Base-by-base conservation (phyloP, 53 echinoderm and acorn worm genomes). In the Antedon mediterranea region DNA sequence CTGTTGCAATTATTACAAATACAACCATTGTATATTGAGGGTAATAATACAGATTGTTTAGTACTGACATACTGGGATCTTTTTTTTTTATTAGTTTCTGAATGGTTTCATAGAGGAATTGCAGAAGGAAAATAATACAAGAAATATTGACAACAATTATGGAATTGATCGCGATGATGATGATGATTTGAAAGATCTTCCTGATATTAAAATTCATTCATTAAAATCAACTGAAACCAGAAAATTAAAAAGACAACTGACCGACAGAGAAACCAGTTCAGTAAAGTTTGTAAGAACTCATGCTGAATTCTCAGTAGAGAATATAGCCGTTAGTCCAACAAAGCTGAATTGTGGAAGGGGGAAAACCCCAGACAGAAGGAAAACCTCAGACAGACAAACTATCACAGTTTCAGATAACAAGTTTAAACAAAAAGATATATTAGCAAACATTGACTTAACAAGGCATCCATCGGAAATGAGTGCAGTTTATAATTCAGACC, bases 111-210 rank as follows among this genome's bases (percentile, higher is more conserved):
- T 34, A 8, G 77, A 77, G 29, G 77, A 77, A 23, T 75, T 33
- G 31, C 75, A 31, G 31, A 34, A 23, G 5, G 73, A 33, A 30
- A 13, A 32, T 20, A 18, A 3, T 14, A 31, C 71, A 28, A 3
- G 13, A 34, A 32, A 8, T 4, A 29, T 13, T 30, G 0, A 7
- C 23, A 30, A 73, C 3, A 32, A 73, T 28, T 30, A 73, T 73
- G 2, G 73, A 31, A 30, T 31, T 29, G 23, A 73, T 73, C 13
- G 31, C 27, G 43, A 73, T 84, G 73, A 73, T 73, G 79, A 84
- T 33, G 80, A 80, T 71, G 86, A 86, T 71, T 28, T 28, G 26
- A 74, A 78, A 26, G 86, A 86, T 26, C 81, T 82, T 28, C 86
- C 82, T 34, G 79, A 78, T 34, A 30, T 86, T 41, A 18, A 75